Percentiles rank a stretch among this genome's conserved stretches.
Conservation (phyloP, 2,888 invertebrate species). For the Atethmia centrago region DNA sequence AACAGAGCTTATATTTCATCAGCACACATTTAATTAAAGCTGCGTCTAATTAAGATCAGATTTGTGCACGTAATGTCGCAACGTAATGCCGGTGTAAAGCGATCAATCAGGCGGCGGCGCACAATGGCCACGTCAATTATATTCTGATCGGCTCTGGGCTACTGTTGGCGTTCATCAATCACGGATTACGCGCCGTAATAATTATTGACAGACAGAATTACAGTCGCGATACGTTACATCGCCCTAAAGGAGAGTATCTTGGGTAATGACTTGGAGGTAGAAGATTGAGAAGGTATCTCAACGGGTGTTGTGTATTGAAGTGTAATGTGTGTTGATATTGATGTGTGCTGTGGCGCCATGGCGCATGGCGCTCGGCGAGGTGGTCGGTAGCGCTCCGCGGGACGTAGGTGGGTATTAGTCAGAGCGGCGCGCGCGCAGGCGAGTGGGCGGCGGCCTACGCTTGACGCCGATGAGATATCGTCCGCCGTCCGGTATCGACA, state of each 20-base stretch:
- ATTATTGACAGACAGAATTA: conserved; percentile 86
- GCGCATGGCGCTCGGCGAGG: conserved; percentile 42
- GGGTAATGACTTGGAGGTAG: conserved; percentile 71
- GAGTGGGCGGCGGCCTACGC: conserved; percentile 76
- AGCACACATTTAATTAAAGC: conserved; percentile 81
- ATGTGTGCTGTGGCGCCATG: conserved; percentile 53
- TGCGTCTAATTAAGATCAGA: conserved; percentile 82
- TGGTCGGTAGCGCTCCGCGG: conserved; percentile 61
- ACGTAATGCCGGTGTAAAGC: conserved; percentile 68
- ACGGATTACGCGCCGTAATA: conserved; percentile 83
- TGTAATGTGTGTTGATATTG: conserved; percentile 40
- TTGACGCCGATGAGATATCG: conserved; percentile 71
- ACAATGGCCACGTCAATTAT: conserved; percentile 86
- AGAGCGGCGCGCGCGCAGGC: conserved; percentile 58
- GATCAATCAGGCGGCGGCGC: conserved; percentile 76
- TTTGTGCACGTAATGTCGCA: conserved; percentile 75
- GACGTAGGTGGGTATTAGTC: conserved; percentile 67
- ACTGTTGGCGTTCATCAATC: conserved; percentile 87
- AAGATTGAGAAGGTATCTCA: conserved; percentile 50
- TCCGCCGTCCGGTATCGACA: conserved; percentile 71
- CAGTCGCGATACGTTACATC: conserved; percentile 63
- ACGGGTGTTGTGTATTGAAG: conserved; percentile 46
- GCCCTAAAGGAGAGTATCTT: conserved; percentile 75
- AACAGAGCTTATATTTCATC: conserved; percentile 77
- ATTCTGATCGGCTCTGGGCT: conserved; percentile 76